A percentile compares a stretch with the other conserved stretches of the same genome.
Conservation (phyloP, 2,113 vertebrate genomes). For the Benitochromis conjunctus region DNA sequence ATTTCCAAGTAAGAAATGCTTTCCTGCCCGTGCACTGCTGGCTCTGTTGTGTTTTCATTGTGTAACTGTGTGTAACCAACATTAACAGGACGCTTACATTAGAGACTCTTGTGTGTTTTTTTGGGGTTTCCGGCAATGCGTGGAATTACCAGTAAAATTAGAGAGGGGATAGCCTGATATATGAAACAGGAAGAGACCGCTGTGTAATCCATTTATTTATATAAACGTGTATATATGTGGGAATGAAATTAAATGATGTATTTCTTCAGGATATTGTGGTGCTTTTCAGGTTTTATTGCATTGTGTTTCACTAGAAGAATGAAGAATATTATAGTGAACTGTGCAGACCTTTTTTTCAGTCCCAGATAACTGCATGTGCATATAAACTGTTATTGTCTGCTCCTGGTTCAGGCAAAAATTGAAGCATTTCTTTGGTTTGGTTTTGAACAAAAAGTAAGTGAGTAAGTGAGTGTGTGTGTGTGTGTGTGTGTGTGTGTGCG, state of each 20-base stretch:
- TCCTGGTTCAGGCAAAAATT: not conserved
- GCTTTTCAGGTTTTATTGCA: not conserved
- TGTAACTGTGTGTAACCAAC: no score
- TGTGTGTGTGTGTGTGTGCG: not conserved
- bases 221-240: not conserved
- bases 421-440: constrained; percentile 6
- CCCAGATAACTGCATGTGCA: not conserved
- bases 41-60: no score
- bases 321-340: not conserved
- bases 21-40: no score
- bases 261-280: not conserved
- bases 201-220: no score
- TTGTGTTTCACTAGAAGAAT: not conserved
- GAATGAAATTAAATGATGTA: not conserved
- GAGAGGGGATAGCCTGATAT: no score
- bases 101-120: no score
- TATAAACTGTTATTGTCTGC: not conserved
- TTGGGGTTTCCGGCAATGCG: no score
- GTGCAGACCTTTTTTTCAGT: not conserved
- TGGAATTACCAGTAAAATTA: no score
- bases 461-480: not conserved
- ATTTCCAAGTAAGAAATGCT: no score
- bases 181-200: no score
- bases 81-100: no score
- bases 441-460: not conserved